Percentiles rank a stretch among this genome's conserved stretches.
Conservation (phyloP, 2,113 vertebrate species). For the Glareola pratincola region DNA sequence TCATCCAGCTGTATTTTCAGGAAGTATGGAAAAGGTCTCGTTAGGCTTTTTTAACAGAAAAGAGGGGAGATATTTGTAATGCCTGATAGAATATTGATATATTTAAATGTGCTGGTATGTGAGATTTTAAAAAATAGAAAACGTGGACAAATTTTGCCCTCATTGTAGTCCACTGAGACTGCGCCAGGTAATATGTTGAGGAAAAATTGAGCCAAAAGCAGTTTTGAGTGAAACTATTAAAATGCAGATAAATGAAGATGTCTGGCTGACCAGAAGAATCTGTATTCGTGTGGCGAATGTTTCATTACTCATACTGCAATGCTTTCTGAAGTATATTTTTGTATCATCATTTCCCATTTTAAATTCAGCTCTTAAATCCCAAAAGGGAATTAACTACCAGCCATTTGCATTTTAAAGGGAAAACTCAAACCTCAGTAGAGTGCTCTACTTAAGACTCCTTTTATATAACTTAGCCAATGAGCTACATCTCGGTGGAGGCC, state of each 20-base stretch:
- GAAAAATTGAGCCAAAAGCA: neutral
- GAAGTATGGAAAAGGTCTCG: neutral
- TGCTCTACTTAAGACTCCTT: constrained; percentile 10
- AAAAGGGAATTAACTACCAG: constrained; percentile 30
- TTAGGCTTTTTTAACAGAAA: neutral
- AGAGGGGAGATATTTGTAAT: neutral
- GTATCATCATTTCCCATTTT: constrained; percentile 3
- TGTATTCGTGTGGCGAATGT: neutral
- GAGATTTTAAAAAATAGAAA: neutral
- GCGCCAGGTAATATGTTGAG: neutral
- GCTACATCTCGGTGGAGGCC: neutral
- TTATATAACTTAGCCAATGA: neutral
- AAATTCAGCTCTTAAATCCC: constrained; percentile 35
- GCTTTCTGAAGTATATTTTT: constrained; percentile 41
- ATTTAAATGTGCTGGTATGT: neutral
- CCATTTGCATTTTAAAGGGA: constrained; percentile 66
- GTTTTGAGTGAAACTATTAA: neutral
- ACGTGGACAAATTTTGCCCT: neutral
- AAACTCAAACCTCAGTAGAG: constrained; percentile 7
- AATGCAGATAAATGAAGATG: neutral
- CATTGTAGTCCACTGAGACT: neutral
- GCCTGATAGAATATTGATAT: neutral
- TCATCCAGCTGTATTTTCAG: neutral
- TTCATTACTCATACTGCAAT: neutral
- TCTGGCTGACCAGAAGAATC: neutral